Base-by-base conservation (phyloP, 2,888 invertebrate genomes). In the Allophyes oxyacanthae region DNA sequence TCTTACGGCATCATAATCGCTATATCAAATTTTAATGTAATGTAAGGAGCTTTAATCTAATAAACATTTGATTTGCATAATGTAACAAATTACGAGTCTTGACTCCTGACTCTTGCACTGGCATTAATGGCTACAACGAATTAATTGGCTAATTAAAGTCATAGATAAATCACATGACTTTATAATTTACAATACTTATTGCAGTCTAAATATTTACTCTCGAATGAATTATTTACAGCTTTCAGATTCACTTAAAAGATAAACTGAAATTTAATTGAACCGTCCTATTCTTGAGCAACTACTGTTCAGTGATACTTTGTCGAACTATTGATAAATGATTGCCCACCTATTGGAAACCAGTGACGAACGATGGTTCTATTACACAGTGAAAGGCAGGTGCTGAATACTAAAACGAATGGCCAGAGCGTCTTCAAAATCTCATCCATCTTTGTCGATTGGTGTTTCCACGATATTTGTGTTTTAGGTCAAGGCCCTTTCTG, bases 321-420 rank as follows among this genome's bases (percentile, higher is more conserved):
- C 63, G 56, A 61, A 55, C 60, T 61, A 57, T 66, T 70, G 71
- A 77, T 64, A 65, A 56, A 76, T 75, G 60, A 69, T 64, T 57
- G 59, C 58, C 57, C 55, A 65, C 62, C 60, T 68, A 76, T 73
- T 69, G 49, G 50, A 55, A 62, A 49, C 49, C 44, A 65, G 62
- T 66, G 71, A 77, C 64, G 75, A 74, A 74, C 61, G 66, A 70
- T 77, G 57, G 54, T 77, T 74, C 64, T 69, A 69, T 65, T 61
- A 73, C 73, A 51, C 41, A 57, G 65, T 61, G 57, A 61, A 65
- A 52, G 48, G 50, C 60, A 38, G 42, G 56, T 49, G 52, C 28
- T 75, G 73, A 76, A 76, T 72, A 60, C 62, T 69, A 58, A 68
- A 73, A 58, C 50, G 58, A 55, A 56, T 72, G 51, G 44, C 46